Evolutionary conservation across 2,888 invertebrate genomes (phyloP), one percentile per base, ranked within the genome.

Genomic region (Torymus tubicola): DNA sequence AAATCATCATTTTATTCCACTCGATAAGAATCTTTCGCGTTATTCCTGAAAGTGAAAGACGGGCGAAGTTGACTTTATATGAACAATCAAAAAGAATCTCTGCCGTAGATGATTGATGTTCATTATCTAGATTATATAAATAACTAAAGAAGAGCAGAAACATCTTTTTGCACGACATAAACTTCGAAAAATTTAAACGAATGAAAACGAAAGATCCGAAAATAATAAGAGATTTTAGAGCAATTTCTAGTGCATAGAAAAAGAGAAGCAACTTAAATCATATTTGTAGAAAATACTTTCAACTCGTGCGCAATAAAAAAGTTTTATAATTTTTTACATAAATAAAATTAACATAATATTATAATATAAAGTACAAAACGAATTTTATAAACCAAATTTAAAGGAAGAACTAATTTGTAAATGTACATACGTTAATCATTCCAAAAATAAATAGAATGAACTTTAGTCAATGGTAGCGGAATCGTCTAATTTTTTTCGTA

Each of bases 401-500:
- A 58, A n/a, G 80, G 80, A 80, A 81, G 74, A 74, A 74, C 69
- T 61, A 57, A 78, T 71, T 75, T 71, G 31, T 10, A 64, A 79
- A 75, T 72, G 60, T 53, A 78, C 70, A 77, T 16, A 12, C 18
- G 16, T 50, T 64, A n/a, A 74, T 74, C 8, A 72, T 67, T 57
- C 24, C 52, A 69, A 68, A 77, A 67, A 31, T 72, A 61, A 58
- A 42, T 60, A 75, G 31, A 74, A 78, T 78, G 78, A 67, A 75
- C 68, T 63, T 57, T 71, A 57, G 70, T 78, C 31, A 67, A 53
- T 75, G 14, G 31, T 65, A 53, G 67, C 65, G 63, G 53, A 58
- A 71, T 80, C 68, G 10, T 77, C 14, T 74, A 77, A 73, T 71
- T 76, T 80, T 81, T 78, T 79, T 77, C 78, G 69, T 77, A 52